These are phyloP conservation scores for Metopia argyrocephala DNA, from an alignment of 2,888 invertebrate genomes.

Conservation along the genomic window DNA sequence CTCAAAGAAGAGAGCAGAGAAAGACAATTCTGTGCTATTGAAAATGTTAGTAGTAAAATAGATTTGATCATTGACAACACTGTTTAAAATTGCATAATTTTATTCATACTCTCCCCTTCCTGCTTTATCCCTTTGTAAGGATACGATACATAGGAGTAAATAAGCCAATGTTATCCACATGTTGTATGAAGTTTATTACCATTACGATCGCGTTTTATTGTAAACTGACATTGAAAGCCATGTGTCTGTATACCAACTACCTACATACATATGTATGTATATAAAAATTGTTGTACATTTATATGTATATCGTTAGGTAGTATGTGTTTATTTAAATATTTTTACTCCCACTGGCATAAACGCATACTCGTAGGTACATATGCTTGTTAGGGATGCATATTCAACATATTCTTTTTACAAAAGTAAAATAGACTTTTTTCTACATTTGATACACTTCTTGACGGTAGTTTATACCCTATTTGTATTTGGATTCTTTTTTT, in stretches of 20 bases:
- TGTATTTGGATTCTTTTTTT: no score
- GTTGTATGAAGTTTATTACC: conserved; percentile 25
- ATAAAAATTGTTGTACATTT: not conserved
- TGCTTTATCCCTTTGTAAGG: no score
- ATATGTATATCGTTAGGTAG: not conserved
- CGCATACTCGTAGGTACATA: not conserved
- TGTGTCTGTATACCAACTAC: no score
- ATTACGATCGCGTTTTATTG: conserved; percentile 7
- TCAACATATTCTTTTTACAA: no score
- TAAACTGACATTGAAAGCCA: conserved; percentile 5
- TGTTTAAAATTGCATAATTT: not conserved
- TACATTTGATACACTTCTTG: not conserved
- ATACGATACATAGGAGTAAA: no score
- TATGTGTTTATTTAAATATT: not conserved
- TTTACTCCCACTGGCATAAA: not conserved
- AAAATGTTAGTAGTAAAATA: no score
- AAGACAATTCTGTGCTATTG: no score
- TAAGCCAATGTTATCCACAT: not conserved
- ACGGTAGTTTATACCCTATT: conserved; percentile 19
- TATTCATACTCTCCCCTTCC: no score
- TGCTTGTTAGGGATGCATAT: no score
- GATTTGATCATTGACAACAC: no score
- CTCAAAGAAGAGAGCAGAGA: no score
- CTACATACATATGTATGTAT: not conserved
- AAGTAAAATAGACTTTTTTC: not conserved